Evolutionary conservation across 2,888 invertebrate species (phyloP).

Genomic region (Fragum fragum): DNA sequence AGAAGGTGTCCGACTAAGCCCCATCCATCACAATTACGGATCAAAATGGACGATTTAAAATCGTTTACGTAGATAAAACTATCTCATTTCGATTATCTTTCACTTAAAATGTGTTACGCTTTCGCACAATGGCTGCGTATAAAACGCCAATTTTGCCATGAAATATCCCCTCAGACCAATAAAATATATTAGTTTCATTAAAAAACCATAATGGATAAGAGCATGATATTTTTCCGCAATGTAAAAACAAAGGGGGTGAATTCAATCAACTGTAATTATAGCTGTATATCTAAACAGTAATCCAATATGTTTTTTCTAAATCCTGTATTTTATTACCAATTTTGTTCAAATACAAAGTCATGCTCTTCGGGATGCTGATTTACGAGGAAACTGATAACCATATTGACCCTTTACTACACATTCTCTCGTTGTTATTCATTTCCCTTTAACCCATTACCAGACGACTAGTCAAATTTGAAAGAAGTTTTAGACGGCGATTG

Average conservation of each 20-base stretch:
- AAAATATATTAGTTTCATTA: neutral
- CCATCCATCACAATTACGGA: constrained; percentile 19
- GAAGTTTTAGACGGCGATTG: no score
- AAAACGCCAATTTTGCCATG: neutral
- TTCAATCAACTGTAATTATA: no score
- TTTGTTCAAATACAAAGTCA: no score
- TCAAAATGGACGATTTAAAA: constrained; percentile 2
- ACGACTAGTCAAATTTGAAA: no score
- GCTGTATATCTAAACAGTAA: no score
- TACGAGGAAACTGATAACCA: no score
- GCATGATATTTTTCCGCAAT: neutral
- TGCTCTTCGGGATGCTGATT: no score
- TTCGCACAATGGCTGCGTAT: constrained; percentile 1
- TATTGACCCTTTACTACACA: no score
- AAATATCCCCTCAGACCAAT: neutral
- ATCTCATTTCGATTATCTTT: neutral
- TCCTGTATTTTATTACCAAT: no score
- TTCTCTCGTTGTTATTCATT: no score
- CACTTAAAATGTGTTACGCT: constrained; percentile 7
- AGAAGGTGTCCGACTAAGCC: neutral
- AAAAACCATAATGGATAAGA: neutral
- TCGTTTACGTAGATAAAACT: constrained; percentile 15
- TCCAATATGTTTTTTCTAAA: no score
- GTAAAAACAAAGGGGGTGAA: neutral
- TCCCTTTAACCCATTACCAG: no score